phyloP scores from a whole-genome alignment of 2,888 invertebrate species.

The Ariolimax columbianus region DNA sequence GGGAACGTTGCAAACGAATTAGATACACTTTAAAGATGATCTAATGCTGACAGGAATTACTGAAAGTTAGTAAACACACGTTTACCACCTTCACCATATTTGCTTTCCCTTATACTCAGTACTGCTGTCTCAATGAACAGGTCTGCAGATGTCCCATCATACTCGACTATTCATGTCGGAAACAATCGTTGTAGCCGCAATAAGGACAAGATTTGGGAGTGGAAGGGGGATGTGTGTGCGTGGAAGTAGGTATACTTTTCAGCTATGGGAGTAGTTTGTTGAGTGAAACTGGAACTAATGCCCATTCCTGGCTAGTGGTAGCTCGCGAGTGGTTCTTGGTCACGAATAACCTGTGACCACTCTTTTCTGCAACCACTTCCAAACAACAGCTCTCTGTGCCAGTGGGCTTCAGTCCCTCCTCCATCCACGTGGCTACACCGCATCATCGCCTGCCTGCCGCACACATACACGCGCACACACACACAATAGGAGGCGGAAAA shows the following conservation, averaged over 20 bases:
- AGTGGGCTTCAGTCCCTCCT: slow-evolving; percentile 8
- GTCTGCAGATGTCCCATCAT: too few species aligned
- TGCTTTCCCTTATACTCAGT: too few species aligned
- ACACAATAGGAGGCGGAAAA: too few species aligned
- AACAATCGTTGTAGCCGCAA: too few species aligned
- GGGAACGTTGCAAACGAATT: too few species aligned
- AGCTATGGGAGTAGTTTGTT: neutral
- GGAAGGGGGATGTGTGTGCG: too few species aligned
- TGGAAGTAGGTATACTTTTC: neutral
- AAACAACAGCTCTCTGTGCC: neutral
- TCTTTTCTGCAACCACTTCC: neutral
- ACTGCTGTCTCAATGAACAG: too few species aligned
- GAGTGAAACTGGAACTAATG: neutral
- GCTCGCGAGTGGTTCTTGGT: neutral
- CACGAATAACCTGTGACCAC: neutral
- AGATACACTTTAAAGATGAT: too few species aligned
- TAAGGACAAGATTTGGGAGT: neutral
- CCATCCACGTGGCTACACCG: neutral
- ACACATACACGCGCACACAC: neutral
- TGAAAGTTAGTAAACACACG: too few species aligned
- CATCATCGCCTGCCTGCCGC: neutral
- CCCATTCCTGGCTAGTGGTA: neutral
- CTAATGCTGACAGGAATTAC: too few species aligned
- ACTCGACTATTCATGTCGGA: too few species aligned
- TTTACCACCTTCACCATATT: too few species aligned